Evolutionary conservation across 1,140 invertebrate genomes (phyloP), one percentile per base, ranked within the genome.

Genomic region (Cardiocondyla obscurior): DNA sequence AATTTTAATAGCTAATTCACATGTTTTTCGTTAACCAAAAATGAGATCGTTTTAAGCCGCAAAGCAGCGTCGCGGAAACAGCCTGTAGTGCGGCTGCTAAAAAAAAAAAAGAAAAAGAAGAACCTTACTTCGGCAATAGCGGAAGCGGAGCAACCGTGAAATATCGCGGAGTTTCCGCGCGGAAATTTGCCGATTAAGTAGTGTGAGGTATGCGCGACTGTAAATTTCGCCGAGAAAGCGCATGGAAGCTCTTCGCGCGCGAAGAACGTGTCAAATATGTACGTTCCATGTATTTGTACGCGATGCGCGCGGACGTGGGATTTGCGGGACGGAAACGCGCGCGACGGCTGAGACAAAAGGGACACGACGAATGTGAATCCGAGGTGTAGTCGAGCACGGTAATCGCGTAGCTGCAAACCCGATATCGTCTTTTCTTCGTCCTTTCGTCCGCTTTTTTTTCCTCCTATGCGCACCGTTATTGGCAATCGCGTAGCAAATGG

Each of bases 181-280:
- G 74, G 62, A 79, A 79, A 79, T 79, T 69, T 30, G 46, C 33
- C 62, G 74, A 79, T 69, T 79, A 79, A 25, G 22, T 77, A 30
- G 19, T 16, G 22, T 16, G 60, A 67, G 39, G 51, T 73, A 55
- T 25, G 30, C 44, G 46, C 16, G 46, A 67, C 60, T 67, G 60
- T 77, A 67, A 77, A 77, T 77, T 46, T 53, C 16, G 25, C 16
- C 70, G 49, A n/a, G 62, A 28, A 39, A 49, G 4, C 10, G 44
- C 19, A 53, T 44, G 39, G 39, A 44, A 77, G 30, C 36, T 2
- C 22, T 51, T 65, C 73, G 44, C 58, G 74, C 44, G 14, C 74
- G 14, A 65, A 39, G 44, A 46, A 79, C 69, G 7, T 53, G 62
- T 67, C 74, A 79, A 79, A 77, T 77, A 77, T 77, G 74, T 33